Evolutionary conservation across 2,888 invertebrate species (phyloP), one percentile per base, ranked within the genome.

Genomic region (Meteorus colon): DNA sequence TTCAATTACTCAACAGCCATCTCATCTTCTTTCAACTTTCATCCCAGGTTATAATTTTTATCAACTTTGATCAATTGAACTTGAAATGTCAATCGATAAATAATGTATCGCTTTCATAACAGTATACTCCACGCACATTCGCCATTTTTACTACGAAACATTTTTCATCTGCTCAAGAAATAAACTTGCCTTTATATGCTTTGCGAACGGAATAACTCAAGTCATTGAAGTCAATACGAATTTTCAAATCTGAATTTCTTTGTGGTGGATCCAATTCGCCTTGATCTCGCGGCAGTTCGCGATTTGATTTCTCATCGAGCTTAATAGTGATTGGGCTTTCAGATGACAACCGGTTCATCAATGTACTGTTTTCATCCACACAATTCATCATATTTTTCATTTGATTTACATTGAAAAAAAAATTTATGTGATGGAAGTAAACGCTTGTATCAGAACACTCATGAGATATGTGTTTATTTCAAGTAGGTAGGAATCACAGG

Each of bases 151-250:
- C 12, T 12, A 1, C 41, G 12, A n/a, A 6, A 41, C 41, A 12
- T 24, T 34, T 41, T 19, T 66, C 10, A 34, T 66, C 34, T 37
- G 37, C 19, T 4, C 27, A 67, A 45, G 24, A 16, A 45, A 59
- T 12, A 72, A 37, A 19, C 80, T 79, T 45, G 69, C 82, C 79
- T 81, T 73, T 78, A 63, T 70, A 69, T 8, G 51, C 74, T 12
- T 67, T 24, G 8, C 19, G 66, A 51, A 81, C 81, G 41, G 79
- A 68, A 71, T 79, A 83, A 59, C n/a, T 76, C 4, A 83, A 62
- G 60, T 83, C 73, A 1, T 73, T 66, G 72, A 83, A 82, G 77
- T 81, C 81, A 31, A 83, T 70, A 62, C 79, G 76, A 66, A 78
- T 62, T 27, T 76, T 16, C 8, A 41, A 19, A 4, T 65, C n/a